Conservation (phyloP, 2,797 vertebrate species). For the Sternotherus odoratus region DNA sequence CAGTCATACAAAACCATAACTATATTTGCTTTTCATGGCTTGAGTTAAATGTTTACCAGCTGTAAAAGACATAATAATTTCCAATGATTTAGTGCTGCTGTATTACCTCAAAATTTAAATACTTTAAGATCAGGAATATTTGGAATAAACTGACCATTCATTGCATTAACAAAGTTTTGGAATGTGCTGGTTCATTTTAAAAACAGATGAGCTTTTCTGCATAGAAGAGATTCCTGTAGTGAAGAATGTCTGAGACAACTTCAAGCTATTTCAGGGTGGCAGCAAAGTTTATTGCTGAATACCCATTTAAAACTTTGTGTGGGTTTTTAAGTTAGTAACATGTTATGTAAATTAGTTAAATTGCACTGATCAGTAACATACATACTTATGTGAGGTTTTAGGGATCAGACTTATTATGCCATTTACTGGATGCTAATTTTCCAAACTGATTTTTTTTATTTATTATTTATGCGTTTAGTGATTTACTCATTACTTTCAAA, state of each 20-base stretch:
- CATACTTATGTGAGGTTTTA: neutral
- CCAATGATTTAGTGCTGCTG: neutral
- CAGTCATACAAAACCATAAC: neutral
- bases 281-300: neutral
- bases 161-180: neutral
- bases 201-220: accelerated
- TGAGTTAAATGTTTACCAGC: neutral
- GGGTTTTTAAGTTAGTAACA: neutral
- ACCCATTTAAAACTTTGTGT: neutral
- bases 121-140: neutral
- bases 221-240: neutral
- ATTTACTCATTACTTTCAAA: neutral
- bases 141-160: neutral
- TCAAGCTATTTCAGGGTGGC: neutral
- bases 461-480: neutral
- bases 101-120: neutral
- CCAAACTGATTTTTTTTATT: neutral
- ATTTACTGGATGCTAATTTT: neutral
- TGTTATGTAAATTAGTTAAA: neutral
- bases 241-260: neutral
- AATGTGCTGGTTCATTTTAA: neutral
- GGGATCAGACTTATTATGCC: neutral
- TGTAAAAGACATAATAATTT: neutral
- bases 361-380: accelerated
- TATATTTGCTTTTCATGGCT: neutral